Base-by-base conservation (phyloP, 2,113 vertebrate genomes). In the Gobius niger region DNA sequence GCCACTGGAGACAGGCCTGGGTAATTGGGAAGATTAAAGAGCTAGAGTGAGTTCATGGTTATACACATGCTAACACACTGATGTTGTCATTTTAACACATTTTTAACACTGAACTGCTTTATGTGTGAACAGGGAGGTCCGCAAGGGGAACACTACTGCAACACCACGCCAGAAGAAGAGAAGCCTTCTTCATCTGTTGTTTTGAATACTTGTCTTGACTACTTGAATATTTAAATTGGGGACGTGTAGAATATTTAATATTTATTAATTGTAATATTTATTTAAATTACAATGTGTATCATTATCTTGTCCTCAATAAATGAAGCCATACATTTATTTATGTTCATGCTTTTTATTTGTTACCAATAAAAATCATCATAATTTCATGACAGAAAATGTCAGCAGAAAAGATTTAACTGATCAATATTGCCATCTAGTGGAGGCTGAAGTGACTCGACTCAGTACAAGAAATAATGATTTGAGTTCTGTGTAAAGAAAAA, bases 1-100 rank as follows among this genome's bases (percentile, higher is more conserved):
- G 84, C 80, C 81, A 89, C 74, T 87, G 77, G 81, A 87, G 49
- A 67, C 69, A 83, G 46, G 66, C 76, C 16, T 90, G 87, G 89
- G 84, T 85, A 9, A 47, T 71, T 49, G 41, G 59, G 0, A 85
- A 76, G 67, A 62, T 89, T 71, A 83, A 6, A 57, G 79, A 86
- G 65, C 56, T 87, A 8, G 72, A 87, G 87, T 90, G 56, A 89
- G 87, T 83, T 24, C 9, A n/a, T 8, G 14, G 44, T 46, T 14
- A 40, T 13, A 19, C 8, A 6, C 53, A 56, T 5, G 11, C 24
- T 40, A 40, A 40, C 12, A 14, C 24, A 11, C 40, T n/a, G 9
- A 47, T 47, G 2, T 11, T n/a, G 13, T 44, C 24, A 34, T 34
- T 34, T 63, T 50, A 73, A 82, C 41, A 62, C 9, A 1, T 18